Conservation (phyloP, 2,888 invertebrate genomes). For the Lymantria dispar region DNA sequence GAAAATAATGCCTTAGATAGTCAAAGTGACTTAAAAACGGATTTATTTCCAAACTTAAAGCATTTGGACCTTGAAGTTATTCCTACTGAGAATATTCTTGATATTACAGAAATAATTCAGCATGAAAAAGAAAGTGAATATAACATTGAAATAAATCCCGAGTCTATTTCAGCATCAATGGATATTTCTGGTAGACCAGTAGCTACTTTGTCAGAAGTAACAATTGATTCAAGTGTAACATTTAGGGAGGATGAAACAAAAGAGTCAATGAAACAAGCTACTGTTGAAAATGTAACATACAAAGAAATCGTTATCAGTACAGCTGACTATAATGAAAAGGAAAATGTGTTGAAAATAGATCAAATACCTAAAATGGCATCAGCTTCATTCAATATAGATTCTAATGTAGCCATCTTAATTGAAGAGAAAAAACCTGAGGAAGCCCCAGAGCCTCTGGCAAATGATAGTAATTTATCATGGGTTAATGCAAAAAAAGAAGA, state of each 20-base stretch:
- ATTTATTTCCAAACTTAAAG: conserved; percentile 45
- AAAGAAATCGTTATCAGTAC: conserved; percentile 80
- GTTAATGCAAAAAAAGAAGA: conserved; percentile 60
- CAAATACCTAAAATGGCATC: conserved; percentile 34
- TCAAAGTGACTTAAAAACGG: conserved; percentile 51
- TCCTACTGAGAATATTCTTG: conserved; percentile 46
- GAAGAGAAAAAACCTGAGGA: conserved; percentile 76
- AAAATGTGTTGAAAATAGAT: conserved; percentile 50
- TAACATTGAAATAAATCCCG: conserved; percentile 22
- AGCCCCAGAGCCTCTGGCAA: conserved; percentile 56
- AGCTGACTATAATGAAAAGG: conserved; percentile 81
- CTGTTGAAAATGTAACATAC: conserved; percentile 73
- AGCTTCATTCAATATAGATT: conserved; percentile 49
- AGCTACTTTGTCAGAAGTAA: conserved; percentile 75
- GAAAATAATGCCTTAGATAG: conserved; percentile 71
- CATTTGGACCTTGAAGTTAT: conserved; percentile 52
- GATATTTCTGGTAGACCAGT: conserved; percentile 75
- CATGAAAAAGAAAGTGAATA: conserved; percentile 66
- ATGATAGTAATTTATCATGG: conserved; percentile 38
- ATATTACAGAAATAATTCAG: conserved; percentile 57
- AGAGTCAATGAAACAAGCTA: conserved; percentile 61
- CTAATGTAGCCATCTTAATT: conserved; percentile 74
- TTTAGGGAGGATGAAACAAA: conserved; percentile 31
- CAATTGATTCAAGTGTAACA: conserved; percentile 62
- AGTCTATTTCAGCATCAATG: conserved; percentile 57